Evolutionary conservation across 2,888 invertebrate genomes (phyloP), one percentile per base, ranked within the genome.

Genomic region (Caprella mutica): DNA sequence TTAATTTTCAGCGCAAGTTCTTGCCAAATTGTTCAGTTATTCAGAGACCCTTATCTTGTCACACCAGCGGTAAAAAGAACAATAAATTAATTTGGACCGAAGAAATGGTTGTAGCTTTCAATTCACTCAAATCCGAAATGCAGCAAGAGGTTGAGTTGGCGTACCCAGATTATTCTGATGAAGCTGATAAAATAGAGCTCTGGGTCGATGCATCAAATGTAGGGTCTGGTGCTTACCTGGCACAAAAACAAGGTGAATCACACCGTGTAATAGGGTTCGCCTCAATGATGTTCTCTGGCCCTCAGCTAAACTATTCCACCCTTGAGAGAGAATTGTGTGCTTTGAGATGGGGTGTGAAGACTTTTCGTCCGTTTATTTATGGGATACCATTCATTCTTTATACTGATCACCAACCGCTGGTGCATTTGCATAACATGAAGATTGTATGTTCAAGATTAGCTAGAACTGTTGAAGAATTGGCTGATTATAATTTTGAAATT

Each of bases 401-500:
- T 5, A 21, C 43, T 5, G 43, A 40, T n/a, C 40, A 40, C 21
- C 40, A 40, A 21, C 40, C 40, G 6, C 40, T 40, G 5, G 40
- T 40, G 8, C 21, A 40, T 21, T 21, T 40, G 14, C 40, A 40
- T 40, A 40, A 40, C 21, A 40, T 40, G 40, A 40, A 40, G n/a
- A 6, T 40, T 8, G 40, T 40, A 8, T n/a, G 21, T n/a, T 19
- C 6, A 19, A n/a, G 40, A 21, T n/a, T 40, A 9, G 40, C 40
- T 40, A n/a, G 40, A 19, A 40, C 40, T 6, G 6, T 9, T 8
- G 40, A 40, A 17, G 40, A 40, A 6, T 40, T 40, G 40, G 40
- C 40, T 40, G 40, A 40, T n/a, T 40, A 19, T n/a, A 40, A 40
- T 21, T 40, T 40, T 40, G 40, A 19, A n/a, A 40, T 40, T n/a